Percentiles rank a stretch among this genome's conserved stretches.
phyloP scores from a whole-genome alignment of 1,140 invertebrate genomes.

The Parasteatoda tepidariorum region DNA sequence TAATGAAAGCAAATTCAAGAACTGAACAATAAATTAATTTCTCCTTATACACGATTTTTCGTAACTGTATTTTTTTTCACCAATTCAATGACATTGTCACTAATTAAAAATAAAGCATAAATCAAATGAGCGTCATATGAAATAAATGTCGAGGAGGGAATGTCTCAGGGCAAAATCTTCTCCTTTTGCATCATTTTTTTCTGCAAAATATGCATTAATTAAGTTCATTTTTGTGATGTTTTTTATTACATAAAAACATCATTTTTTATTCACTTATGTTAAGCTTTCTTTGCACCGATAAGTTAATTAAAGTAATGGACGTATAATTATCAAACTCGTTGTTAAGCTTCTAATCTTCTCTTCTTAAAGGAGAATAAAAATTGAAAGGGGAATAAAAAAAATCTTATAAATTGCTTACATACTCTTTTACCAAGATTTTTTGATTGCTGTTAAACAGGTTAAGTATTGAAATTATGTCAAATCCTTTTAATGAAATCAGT shows the following conservation, averaged over 20 bases:
- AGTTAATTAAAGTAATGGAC: slow-evolving; percentile 42
- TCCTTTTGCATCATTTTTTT: no score
- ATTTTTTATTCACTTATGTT: slow-evolving; percentile 16
- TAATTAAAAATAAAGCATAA: no score
- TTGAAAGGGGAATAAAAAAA: slow-evolving; percentile 1
- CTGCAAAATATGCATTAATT: not conserved
- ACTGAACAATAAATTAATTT: no score
- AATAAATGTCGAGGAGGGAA: no score
- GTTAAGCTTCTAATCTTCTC: slow-evolving; percentile 16
- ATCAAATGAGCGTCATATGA: no score
- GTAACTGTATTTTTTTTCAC: no score
- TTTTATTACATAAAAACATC: not conserved
- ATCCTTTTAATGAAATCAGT: slow-evolving; percentile 12
- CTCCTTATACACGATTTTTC: no score
- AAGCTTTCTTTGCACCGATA: slow-evolving; percentile 28
- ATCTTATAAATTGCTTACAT: slow-evolving; percentile 15
- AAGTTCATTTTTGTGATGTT: not conserved
- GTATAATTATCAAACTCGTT: slow-evolving; percentile 33
- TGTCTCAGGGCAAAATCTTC: no score
- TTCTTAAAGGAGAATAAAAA: not conserved
- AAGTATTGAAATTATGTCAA: slow-evolving; percentile 21
- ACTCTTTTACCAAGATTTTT: slow-evolving; percentile 25
- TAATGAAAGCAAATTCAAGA: no score
- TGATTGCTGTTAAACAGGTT: slow-evolving; percentile 27
- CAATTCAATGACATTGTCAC: no score